Percentiles rank a stretch among this genome's conserved stretches.
phyloP scores from a whole-genome alignment of 2,113 vertebrate genomes.

The Neomonachus schauinslandi region DNA sequence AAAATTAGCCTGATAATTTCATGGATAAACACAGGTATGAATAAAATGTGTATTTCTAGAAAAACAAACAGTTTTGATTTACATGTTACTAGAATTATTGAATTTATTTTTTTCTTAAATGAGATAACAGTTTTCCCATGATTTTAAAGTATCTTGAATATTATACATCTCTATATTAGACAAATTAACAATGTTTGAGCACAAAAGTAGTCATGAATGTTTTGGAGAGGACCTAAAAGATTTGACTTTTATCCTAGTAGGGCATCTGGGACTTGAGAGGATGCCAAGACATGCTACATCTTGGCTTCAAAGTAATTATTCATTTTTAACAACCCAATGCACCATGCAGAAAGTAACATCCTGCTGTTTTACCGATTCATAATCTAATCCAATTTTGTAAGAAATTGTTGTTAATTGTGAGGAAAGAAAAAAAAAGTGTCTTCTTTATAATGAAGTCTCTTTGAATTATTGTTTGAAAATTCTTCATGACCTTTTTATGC shows the following conservation, averaged over 20 bases:
- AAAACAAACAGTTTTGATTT: not conserved
- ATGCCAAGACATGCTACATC: not conserved
- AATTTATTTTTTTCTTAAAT: not conserved
- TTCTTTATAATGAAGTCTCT: not conserved
- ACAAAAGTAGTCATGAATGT: not conserved
- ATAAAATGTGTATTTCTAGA: not conserved
- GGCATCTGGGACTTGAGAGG: not conserved
- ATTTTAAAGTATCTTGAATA: not conserved
- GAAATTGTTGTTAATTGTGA: not conserved
- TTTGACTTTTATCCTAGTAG: not conserved
- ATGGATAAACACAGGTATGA: not conserved
- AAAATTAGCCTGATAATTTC: not conserved
- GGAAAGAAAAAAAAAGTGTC: not conserved
- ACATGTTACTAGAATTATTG: not conserved
- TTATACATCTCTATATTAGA: not conserved
- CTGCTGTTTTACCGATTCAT: not conserved
- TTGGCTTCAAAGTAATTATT: not conserved
- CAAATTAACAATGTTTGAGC: not conserved
- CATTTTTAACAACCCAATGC: not conserved
- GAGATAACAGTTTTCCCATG: not conserved
- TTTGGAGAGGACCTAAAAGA: not conserved
- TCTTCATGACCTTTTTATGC: not conserved
- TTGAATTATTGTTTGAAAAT: not conserved
- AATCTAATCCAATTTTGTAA: slow-evolving; percentile 32
- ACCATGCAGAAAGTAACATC: not conserved